Evolutionary conservation across 2,113 vertebrate species (phyloP).

Genomic region (Phrynosoma blainvillii): DNA sequence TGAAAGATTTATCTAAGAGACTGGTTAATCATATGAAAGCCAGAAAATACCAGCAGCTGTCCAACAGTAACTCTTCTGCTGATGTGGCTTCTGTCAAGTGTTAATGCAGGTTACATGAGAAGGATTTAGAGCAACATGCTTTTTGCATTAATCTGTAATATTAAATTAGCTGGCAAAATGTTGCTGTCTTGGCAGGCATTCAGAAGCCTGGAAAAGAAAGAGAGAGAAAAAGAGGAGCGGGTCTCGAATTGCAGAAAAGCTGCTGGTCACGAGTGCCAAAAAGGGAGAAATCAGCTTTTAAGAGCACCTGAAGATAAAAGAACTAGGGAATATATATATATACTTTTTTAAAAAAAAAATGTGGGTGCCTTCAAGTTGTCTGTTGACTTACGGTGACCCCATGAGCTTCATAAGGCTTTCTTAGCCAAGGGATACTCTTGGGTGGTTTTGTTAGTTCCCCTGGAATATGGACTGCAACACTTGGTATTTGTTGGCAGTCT

Average conservation of each 20-base stretch:
- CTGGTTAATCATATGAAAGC: conserved; percentile 21
- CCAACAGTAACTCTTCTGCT: conserved; percentile 19
- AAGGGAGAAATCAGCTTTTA: conserved; percentile 33
- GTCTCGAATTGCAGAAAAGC: conserved; percentile 23
- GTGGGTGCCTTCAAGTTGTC: no score
- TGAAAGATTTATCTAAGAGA: conserved; percentile 40
- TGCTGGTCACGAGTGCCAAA: conserved; percentile 12
- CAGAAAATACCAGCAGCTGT: conserved; percentile 37
- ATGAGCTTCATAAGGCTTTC: no score
- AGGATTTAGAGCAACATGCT: conserved; percentile 42
- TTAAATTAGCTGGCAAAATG: conserved; percentile 53
- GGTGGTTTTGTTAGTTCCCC: no score
- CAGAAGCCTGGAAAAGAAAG: conserved; percentile 13
- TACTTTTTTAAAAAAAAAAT: no score
- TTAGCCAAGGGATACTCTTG: no score
- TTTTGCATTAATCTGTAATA: conserved; percentile 58
- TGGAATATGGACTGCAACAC: no score
- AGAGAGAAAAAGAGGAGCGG: conserved; percentile 5
- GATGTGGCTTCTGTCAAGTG: conserved; percentile 51
- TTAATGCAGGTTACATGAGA: conserved; percentile 32
- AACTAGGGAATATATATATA: neutral
- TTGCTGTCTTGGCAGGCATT: conserved; percentile 51
- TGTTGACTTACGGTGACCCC: no score
- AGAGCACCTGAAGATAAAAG: conserved; percentile 29
- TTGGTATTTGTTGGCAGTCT: no score